Conservation (phyloP, 2,113 vertebrate genomes). For the Chaetops frenatus region DNA sequence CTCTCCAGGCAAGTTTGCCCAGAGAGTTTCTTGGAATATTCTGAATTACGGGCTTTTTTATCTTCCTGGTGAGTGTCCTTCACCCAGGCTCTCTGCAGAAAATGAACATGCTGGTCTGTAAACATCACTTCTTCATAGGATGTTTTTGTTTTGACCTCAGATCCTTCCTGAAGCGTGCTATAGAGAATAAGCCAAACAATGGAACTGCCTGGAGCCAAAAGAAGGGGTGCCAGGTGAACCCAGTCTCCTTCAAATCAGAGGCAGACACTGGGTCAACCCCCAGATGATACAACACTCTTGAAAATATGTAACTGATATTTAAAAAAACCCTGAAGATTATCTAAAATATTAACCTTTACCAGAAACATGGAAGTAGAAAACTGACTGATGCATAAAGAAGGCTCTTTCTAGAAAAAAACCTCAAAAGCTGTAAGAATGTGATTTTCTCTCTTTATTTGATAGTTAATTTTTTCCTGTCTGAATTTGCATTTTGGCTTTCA, state of each 20-base stretch:
- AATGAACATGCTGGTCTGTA: background rate
- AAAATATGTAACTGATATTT: background rate
- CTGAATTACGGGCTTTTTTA: background rate
- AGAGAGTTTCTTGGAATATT: background rate
- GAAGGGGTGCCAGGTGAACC: background rate
- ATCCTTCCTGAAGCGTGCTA: background rate
- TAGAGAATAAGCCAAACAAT: background rate
- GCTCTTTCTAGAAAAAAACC: background rate
- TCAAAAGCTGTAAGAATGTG: background rate
- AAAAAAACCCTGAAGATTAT: background rate
- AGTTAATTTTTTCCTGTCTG: background rate
- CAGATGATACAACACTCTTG: background rate
- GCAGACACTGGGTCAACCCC: background rate
- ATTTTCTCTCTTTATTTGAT: background rate
- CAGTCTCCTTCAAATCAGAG: background rate
- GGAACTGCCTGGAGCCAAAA: background rate
- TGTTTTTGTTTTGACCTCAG: background rate
- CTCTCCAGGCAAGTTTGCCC: background rate
- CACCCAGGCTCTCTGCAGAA: background rate
- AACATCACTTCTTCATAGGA: background rate
- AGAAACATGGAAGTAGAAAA: background rate
- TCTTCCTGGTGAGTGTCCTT: background rate
- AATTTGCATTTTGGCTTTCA: background rate
- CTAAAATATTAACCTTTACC: background rate
- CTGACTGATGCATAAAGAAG: background rate